Conservation (phyloP, 2,797 vertebrate species). For the Melopsittacus undulatus region DNA sequence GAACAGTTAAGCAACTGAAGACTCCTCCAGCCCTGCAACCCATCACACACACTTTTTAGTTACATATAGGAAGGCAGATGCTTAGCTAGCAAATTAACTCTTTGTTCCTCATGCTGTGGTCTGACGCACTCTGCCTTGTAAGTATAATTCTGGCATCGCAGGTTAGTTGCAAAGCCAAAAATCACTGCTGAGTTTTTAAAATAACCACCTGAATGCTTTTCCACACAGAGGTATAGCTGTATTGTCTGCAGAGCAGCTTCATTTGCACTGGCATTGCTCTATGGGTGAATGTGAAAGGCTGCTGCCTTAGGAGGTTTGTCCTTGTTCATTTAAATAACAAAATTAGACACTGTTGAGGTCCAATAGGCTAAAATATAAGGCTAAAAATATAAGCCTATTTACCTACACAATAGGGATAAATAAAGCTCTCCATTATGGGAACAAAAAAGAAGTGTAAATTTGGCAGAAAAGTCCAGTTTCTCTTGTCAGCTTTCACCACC, state of each 20-base stretch:
- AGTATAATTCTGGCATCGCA: not conserved
- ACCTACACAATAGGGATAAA: constrained; percentile 34
- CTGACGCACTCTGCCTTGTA: not conserved
- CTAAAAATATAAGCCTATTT: constrained; percentile 27
- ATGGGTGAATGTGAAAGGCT: not conserved
- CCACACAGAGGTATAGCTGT: not conserved
- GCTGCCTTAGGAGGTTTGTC: not conserved
- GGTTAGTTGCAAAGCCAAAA: not conserved
- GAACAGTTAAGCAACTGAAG: not conserved
- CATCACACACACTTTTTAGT: not conserved
- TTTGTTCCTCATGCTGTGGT: not conserved
- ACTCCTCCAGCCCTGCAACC: not conserved
- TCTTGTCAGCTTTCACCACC: not conserved
- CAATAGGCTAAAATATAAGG: constrained; percentile 10
- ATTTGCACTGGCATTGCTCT: not conserved
- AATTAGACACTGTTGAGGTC: constrained; percentile 41
- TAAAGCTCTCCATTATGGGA: not conserved
- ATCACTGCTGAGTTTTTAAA: not conserved
- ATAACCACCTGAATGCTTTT: not conserved
- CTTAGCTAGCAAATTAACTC: constrained; percentile 8
- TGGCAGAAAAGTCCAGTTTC: not conserved
- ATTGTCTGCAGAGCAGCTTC: not conserved
- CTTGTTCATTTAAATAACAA: constrained; percentile 27
- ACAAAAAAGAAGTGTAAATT: not conserved
- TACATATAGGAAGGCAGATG: not conserved